These are phyloP conservation scores for Talpa occidentalis DNA, from an alignment of 2,113 vertebrate species.

Conservation along the genomic window DNA sequence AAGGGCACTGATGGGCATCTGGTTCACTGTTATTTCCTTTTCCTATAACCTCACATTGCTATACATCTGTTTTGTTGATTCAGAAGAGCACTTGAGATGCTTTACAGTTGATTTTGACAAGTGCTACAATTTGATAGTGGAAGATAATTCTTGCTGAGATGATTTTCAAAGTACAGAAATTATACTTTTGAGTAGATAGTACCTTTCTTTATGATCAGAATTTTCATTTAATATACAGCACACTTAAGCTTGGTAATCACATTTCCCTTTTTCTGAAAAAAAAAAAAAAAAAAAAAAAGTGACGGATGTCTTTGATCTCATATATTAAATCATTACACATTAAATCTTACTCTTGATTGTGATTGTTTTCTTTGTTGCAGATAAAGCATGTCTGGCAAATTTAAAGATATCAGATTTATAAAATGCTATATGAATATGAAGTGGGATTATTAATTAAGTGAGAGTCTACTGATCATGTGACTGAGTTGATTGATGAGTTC, in stretches of 20 bases:
- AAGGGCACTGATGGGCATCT: slow-evolving; percentile 87
- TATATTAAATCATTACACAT: slow-evolving; percentile 84
- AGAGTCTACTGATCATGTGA: slow-evolving; percentile 71
- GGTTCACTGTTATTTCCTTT: slow-evolving; percentile 92
- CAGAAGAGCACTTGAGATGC: slow-evolving; percentile 97
- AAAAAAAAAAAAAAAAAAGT: slow-evolving; percentile 79
- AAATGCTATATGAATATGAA: slow-evolving; percentile 76
- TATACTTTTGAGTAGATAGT: slow-evolving; percentile 96
- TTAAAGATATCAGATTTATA: slow-evolving; percentile 71
- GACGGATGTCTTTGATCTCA: slow-evolving; percentile 84
- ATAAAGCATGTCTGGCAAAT: slow-evolving; percentile 78
- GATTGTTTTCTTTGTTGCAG: slow-evolving; percentile 80
- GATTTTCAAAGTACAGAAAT: slow-evolving; percentile 99
- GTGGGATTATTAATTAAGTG: slow-evolving; percentile 83
- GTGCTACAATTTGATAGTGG: slow-evolving; percentile 94
- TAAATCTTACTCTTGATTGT: slow-evolving; percentile 87
- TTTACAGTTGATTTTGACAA: slow-evolving; percentile 96
- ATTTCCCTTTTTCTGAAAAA: slow-evolving; percentile 79
- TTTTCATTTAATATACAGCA: slow-evolving; percentile 90
- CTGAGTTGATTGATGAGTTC: slow-evolving; percentile 84
- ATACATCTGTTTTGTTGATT: slow-evolving; percentile 99
- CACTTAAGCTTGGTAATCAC: slow-evolving; percentile 89
- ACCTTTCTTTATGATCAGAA: slow-evolving; percentile 91
- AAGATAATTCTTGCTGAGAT: slow-evolving; percentile 98
- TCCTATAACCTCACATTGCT: slow-evolving; percentile 92